These are phyloP conservation scores for Cyprinodon brontotheroides DNA, from an alignment of 2,113 vertebrate species.

Conservation along the genomic window DNA sequence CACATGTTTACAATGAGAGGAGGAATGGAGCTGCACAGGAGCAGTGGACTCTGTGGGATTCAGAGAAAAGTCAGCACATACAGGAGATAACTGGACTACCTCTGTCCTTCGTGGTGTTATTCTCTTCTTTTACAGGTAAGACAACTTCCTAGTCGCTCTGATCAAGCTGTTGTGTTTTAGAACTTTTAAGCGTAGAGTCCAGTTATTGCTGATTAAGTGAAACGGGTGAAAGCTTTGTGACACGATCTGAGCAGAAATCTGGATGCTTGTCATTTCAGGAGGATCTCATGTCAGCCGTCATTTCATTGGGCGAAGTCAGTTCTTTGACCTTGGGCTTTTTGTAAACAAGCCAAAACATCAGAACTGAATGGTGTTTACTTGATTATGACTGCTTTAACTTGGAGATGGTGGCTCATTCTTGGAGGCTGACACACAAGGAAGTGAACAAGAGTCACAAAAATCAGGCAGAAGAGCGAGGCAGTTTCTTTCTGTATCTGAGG, in stretches of 20 bases:
- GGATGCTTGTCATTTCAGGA: background rate
- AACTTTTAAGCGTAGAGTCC: background rate
- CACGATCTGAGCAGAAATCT: background rate
- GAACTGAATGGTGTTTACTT: background rate
- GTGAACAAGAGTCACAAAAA: conserved; percentile 1
- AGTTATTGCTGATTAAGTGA: background rate
- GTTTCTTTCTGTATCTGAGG: conserved; percentile 3
- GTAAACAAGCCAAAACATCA: background rate
- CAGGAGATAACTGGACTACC: background rate
- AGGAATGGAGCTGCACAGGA: conserved; percentile 41
- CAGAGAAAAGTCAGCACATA: conserved; percentile 17
- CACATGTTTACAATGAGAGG: conserved; percentile 72
- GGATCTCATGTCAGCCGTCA: background rate
- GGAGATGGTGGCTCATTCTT: conserved; percentile 38
- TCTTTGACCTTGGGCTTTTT: background rate
- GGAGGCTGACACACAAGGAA: conserved; percentile 5
- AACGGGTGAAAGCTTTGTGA: background rate
- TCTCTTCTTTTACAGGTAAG: background rate
- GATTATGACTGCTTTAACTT: conserved; percentile 17
- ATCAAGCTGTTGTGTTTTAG: background rate
- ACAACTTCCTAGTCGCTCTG: background rate
- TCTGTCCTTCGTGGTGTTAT: background rate
- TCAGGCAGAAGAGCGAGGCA: background rate
- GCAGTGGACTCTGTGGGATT: conserved; percentile 44
- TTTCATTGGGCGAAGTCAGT: background rate